Base-by-base conservation (phyloP, 1,140 invertebrate genomes). In the Chrysomallon squamiferum region DNA sequence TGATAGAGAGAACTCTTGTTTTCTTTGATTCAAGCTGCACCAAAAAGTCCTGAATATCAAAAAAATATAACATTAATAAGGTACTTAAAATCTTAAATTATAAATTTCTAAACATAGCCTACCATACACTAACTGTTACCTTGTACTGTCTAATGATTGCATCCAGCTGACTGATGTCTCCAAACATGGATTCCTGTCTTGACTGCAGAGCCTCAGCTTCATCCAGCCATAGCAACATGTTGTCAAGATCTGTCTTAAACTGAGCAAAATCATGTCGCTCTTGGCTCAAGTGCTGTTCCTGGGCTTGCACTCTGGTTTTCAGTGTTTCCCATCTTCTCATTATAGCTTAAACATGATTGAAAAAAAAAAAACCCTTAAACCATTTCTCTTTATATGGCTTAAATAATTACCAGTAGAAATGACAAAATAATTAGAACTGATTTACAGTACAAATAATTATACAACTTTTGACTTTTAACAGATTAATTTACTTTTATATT, bases 21-120 rank as follows among this genome's bases (percentile, higher is more conserved):
- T 92, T 93, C 85, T 96, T 94, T 76, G 93, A 93, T 81, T 96
- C 94, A 68, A 96, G 86, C 76, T 96, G 92, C 22, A 95, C 82
- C 2, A 94, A 84, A 79, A 97, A 95, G 83, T 96, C 93, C 76
- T 92, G 88, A 6, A 82, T 29, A n/a, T n/a, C n/a, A n/a, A n/a
- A n/a, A n/a, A n/a, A n/a, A n/a, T n/a, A n/a, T n/a, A 59, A 20
- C n/a, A 27, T 9, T 32, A 11, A 50, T 35, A 66, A 52, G 15
- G 22, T 4, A 35, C 20, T 29, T 30, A 32, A 33, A 18, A 11
- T 9, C 25, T 2, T 32, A 18, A 35, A 33, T 11, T 25, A 20
- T 18, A 33, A 58, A 13, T 22, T 32, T 3, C 30, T 4, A 33
- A 3, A 30, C 9, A 33, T 33, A 41, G 2, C 35, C 27, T 22